A percentile compares a stretch with the other conserved stretches of the same genome.
Conservation (phyloP, 2,888 invertebrate genomes). For the Leptothorax acervorum region DNA sequence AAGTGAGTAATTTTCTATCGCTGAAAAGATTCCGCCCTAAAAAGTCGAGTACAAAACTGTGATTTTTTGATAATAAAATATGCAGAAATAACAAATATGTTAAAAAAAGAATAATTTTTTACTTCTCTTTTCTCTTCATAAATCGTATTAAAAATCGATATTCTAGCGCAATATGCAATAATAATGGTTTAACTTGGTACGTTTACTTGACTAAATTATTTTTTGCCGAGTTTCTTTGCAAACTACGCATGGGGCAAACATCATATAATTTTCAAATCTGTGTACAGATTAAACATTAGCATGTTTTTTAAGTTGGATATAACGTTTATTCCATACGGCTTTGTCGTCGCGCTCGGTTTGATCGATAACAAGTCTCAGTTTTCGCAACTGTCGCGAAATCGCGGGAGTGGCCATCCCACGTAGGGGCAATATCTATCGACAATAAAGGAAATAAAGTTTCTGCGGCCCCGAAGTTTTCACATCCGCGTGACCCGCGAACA, state of each 20-base stretch:
- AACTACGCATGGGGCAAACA: background rate
- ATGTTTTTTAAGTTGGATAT: background rate
- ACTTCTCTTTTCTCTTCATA: too few species aligned
- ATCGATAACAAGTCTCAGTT: constrained; percentile 32
- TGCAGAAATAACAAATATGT: background rate
- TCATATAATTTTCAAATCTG: background rate
- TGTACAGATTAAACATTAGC: background rate
- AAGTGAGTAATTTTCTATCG: background rate
- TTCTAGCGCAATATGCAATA: background rate
- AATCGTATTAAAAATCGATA: background rate
- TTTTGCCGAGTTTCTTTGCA: background rate
- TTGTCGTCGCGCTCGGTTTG: constrained; percentile 3
- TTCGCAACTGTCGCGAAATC: constrained; percentile 35
- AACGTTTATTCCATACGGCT: background rate
- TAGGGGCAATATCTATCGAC: constrained; percentile 43
- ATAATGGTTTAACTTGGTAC: background rate
- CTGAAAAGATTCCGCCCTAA: background rate
- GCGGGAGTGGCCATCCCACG: constrained; percentile 2
- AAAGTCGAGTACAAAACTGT: background rate
- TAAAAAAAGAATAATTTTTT: background rate
- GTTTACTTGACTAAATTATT: background rate
- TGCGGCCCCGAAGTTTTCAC: constrained; percentile 30
- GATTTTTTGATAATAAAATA: background rate
- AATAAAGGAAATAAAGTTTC: constrained; percentile 46
- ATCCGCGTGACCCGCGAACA: constrained; percentile 40